A percentile compares a stretch with the other conserved stretches of the same genome.
These are phyloP conservation scores for Lasioglossum leucozonium DNA, from an alignment of 2,888 invertebrate species.

Conservation along the genomic window DNA sequence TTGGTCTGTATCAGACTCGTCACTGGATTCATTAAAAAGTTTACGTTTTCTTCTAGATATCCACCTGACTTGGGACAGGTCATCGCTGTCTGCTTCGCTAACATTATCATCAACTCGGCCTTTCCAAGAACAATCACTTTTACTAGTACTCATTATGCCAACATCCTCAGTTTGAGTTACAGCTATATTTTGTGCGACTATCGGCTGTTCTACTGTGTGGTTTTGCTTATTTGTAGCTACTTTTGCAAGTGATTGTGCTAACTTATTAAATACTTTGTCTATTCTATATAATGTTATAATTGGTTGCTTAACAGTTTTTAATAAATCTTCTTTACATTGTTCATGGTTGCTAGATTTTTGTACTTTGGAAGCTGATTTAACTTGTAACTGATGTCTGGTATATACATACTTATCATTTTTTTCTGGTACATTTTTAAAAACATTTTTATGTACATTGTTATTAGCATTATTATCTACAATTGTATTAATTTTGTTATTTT, in stretches of 20 bases:
- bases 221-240: background rate
- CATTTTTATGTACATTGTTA: background rate
- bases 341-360: background rate
- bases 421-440: background rate
- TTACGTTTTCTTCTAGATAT: background rate
- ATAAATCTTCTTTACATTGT: background rate
- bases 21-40: background rate
- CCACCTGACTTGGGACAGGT: background rate
- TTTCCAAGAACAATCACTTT: background rate
- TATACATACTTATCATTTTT: background rate
- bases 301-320: slow-evolving; percentile 17
- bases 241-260: slow-evolving; percentile 37
- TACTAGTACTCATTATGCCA: background rate
- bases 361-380: background rate
- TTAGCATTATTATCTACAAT: background rate
- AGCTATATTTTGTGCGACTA: background rate
- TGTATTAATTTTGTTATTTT: background rate
- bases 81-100: background rate
- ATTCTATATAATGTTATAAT: slow-evolving; percentile 26
- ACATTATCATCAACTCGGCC: background rate
- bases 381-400: background rate
- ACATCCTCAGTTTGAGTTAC: background rate
- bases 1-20: background rate
- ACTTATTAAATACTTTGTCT: slow-evolving; percentile 29
- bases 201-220: too few relatives aligned